A percentile compares a stretch with the other conserved stretches of the same genome.
Evolutionary conservation across 2,113 vertebrate species (phyloP).

Genomic region (Varanus komodoensis): DNA sequence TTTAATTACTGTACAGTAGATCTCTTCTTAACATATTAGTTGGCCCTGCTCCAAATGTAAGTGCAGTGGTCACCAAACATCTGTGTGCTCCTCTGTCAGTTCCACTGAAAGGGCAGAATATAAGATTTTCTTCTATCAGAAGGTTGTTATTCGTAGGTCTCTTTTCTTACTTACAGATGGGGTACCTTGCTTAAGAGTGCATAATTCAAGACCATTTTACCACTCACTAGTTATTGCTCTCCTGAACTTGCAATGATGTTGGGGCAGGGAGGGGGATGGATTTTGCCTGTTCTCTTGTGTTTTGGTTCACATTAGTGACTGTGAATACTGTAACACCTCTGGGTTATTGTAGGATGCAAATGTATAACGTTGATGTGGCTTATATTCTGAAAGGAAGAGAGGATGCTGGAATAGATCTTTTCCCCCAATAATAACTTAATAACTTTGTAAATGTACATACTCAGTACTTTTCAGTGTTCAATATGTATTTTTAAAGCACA

Average conservation of each 20-base stretch:
- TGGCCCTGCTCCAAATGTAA: not conserved
- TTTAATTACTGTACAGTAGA: not conserved
- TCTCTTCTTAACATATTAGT: not conserved
- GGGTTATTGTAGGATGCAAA: not conserved
- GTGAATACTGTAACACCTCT: not conserved
- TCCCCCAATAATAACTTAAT: not conserved
- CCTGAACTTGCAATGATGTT: not conserved
- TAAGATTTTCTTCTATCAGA: not conserved
- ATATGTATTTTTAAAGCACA: not conserved
- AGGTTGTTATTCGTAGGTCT: too few species aligned
- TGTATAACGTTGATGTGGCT: not conserved
- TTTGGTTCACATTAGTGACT: not conserved
- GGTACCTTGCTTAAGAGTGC: not conserved
- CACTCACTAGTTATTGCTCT: too few species aligned
- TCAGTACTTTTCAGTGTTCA: not conserved
- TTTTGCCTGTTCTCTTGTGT: not conserved
- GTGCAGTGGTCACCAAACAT: not conserved
- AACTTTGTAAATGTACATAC: not conserved
- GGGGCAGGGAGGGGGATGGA: not conserved
- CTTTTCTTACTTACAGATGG: not conserved
- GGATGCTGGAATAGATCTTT: not conserved
- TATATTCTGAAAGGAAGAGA: not conserved
- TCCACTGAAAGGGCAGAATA: not conserved
- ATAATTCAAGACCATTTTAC: not conserved
- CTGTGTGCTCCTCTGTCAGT: not conserved